These are phyloP conservation scores for Bujurquina vittata DNA, from an alignment of 2,113 vertebrate species.

Conservation along the genomic window DNA sequence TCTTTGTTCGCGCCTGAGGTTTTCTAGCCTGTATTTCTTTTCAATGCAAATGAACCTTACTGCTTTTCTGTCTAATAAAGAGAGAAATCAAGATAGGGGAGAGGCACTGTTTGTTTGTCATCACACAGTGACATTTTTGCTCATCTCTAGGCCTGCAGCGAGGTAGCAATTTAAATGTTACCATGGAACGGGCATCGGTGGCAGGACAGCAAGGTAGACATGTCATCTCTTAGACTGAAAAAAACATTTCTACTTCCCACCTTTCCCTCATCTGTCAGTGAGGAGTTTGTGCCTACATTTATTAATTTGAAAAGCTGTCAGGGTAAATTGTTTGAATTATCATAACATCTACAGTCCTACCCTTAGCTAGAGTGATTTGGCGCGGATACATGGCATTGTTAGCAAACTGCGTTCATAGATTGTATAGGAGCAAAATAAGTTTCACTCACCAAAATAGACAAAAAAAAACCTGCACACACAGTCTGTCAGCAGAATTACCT, in stretches of 20 bases:
- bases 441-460: background rate
- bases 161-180: conserved; percentile 70
- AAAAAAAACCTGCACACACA: too few species aligned
- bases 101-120: conserved; percentile 61
- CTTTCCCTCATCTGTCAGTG: background rate
- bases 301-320: background rate
- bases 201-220: conserved; percentile 44
- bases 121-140: conserved; percentile 68
- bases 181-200: conserved; percentile 41
- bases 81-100: conserved; percentile 24
- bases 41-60: conserved; percentile 63
- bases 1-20: conserved; percentile 44
- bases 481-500: background rate
- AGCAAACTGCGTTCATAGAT: background rate
- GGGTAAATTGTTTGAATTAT: background rate
- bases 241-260: background rate
- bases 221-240: conserved; percentile 32
- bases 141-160: conserved; percentile 55
- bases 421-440: background rate
- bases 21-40: conserved; percentile 38
- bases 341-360: background rate
- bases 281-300: background rate
- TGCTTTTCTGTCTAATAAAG: conserved; percentile 36
- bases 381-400: fast-evolving
- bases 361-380: background rate